Percentiles rank a stretch among this genome's conserved stretches.
phyloP scores from a whole-genome alignment of 2,797 vertebrate species.

The Labroides dimidiatus region DNA sequence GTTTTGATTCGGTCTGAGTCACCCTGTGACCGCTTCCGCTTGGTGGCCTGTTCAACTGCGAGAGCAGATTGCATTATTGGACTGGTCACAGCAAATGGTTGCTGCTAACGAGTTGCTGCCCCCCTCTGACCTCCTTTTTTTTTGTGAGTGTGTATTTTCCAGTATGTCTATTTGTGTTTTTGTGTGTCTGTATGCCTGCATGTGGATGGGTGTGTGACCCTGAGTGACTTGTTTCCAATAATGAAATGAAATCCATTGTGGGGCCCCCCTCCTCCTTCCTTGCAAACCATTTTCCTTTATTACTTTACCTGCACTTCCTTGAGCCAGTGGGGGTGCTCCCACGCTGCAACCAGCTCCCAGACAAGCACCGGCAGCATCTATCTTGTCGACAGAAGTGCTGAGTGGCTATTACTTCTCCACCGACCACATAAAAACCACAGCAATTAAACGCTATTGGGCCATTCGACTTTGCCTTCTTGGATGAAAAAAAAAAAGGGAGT shows the following conservation, averaged over 20 bases:
- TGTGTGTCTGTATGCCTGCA: slow-evolving; percentile 25
- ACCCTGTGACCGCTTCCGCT: slow-evolving; percentile 41
- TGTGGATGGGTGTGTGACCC: slow-evolving; percentile 48
- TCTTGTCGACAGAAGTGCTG: slow-evolving; percentile 83
- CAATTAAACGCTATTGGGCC: slow-evolving; percentile 80
- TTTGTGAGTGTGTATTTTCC: slow-evolving; percentile 29
- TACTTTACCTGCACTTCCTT: slow-evolving; percentile 79
- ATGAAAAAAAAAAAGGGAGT: slow-evolving; percentile 31
- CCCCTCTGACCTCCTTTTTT: slow-evolving; percentile 49
- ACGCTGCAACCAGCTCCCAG: slow-evolving; percentile 65
- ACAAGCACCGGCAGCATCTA: slow-evolving; percentile 78
- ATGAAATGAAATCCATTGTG: slow-evolving; percentile 73
- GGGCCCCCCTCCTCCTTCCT: slow-evolving; percentile 1
- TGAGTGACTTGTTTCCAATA: slow-evolving; percentile 68
- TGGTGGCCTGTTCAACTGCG: slow-evolving; percentile 58
- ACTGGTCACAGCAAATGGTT: slow-evolving; percentile 59
- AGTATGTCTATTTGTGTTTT: slow-evolving; percentile 12
- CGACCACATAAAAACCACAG: slow-evolving; percentile 79
- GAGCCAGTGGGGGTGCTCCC: slow-evolving; percentile 69
- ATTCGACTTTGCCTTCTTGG: slow-evolving; percentile 73
- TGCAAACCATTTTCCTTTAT: slow-evolving; percentile 76
- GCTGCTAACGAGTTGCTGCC: slow-evolving; percentile 72
- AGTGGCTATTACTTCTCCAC: slow-evolving; percentile 80
- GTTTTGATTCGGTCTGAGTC: slow-evolving; percentile 48
- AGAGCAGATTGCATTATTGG: slow-evolving; percentile 62